Conservation (phyloP, 2,888 invertebrate genomes). For the Ommatoiulus sabulosus region DNA sequence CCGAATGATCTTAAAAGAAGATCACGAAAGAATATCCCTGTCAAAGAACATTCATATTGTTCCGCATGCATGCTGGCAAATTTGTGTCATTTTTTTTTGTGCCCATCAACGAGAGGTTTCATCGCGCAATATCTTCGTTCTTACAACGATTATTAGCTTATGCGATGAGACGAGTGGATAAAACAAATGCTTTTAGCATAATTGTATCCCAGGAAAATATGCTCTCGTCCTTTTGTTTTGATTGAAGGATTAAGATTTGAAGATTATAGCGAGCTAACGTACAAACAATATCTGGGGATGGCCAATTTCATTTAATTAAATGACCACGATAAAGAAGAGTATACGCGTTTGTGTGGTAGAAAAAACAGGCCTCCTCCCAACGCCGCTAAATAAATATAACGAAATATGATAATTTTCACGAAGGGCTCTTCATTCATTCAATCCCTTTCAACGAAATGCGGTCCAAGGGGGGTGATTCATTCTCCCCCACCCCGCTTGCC, state of each 20-base stretch:
- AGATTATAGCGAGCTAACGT: constrained; percentile 10
- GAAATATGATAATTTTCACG: constrained; percentile 32
- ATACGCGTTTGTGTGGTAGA: background rate
- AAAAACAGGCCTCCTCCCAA: background rate
- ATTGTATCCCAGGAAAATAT: constrained; percentile 41
- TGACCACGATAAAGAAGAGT: background rate
- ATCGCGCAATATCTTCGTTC: background rate
- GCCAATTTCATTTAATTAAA: constrained; percentile 44
- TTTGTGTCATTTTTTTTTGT: too few relatives aligned
- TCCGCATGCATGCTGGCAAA: too few relatives aligned
- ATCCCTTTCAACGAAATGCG: background rate
- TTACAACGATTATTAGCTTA: constrained; percentile 24
- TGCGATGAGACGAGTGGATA: constrained; percentile 49
- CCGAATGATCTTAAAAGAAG: too few relatives aligned
- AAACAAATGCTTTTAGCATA: constrained; percentile 45
- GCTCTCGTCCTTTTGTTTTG: constrained; percentile 42
- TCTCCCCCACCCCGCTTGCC: background rate
- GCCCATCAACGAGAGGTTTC: constrained; percentile 23
- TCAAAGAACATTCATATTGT: too few relatives aligned
- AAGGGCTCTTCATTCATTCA: background rate
- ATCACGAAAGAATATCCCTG: too few relatives aligned
- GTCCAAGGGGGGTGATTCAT: constrained; percentile 4
- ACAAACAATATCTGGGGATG: constrained; percentile 42
- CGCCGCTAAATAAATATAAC: background rate
- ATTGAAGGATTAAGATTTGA: constrained; percentile 49